Conservation (phyloP, 2,113 vertebrate genomes). For the Eudyptes chrysolophus region DNA sequence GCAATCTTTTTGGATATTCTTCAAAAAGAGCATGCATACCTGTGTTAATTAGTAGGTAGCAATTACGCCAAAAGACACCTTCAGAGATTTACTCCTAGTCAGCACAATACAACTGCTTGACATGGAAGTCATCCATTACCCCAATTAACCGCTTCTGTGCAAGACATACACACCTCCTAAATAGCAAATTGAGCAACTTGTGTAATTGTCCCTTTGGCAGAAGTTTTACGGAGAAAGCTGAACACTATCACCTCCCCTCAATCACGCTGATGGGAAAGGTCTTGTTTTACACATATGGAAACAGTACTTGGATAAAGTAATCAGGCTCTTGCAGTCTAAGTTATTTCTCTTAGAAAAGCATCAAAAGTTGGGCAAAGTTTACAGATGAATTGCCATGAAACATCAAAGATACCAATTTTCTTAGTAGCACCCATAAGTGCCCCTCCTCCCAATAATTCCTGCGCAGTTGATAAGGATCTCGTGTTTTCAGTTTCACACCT, state of each 20-base stretch:
- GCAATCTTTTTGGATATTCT: not conserved
- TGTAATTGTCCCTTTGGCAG: too few species aligned
- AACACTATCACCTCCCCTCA: not conserved
- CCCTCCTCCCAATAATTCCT: not conserved
- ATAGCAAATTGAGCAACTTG: not conserved
- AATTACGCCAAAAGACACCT: not conserved
- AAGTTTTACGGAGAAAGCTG: not conserved
- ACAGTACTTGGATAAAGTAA: not conserved
- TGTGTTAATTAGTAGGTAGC: not conserved
- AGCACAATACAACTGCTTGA: not conserved
- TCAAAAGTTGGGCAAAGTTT: not conserved
- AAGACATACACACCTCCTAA: not conserved
- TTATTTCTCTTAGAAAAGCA: not conserved
- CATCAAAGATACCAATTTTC: not conserved
- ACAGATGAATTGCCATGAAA: not conserved
- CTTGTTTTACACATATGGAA: not conserved
- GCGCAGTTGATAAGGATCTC: not conserved
- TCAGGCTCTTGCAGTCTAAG: not conserved
- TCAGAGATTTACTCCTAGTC: not conserved
- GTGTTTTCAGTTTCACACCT: not conserved
- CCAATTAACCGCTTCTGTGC: not conserved
- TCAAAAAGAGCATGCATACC: not conserved
- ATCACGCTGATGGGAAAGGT: not conserved
- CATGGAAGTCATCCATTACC: not conserved
- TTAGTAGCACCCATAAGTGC: not conserved